A percentile compares a stretch with the other conserved stretches of the same genome.
These are phyloP conservation scores for Pomacea canaliculata DNA, from an alignment of 2,888 invertebrate genomes.

Conservation along the genomic window DNA sequence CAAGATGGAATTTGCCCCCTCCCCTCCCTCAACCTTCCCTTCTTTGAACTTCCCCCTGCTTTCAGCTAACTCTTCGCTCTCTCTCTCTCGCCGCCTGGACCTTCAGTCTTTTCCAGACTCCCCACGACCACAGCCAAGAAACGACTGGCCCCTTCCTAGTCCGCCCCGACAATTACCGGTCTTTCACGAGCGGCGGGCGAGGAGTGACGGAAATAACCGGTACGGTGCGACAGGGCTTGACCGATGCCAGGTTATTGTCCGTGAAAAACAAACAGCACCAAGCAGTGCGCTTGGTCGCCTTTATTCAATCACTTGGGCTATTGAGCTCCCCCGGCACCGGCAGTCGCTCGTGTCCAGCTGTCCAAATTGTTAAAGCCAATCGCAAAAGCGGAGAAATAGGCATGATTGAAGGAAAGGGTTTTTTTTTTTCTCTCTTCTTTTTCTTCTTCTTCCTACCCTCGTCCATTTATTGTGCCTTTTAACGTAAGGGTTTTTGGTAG, in stretches of 20 bases:
- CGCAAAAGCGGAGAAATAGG: no score
- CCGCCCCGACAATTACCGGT: constrained; percentile 12
- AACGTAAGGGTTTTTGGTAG: no score
- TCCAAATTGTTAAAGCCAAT: no score
- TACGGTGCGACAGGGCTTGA: constrained; percentile 8
- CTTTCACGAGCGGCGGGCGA: not conserved
- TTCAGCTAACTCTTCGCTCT: not conserved
- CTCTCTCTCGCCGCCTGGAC: not conserved
- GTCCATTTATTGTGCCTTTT: no score
- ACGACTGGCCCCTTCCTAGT: not conserved
- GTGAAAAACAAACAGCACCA: constrained; percentile 4
- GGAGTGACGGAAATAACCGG: constrained; percentile 10
- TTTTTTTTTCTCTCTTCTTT: no score
- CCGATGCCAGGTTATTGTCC: not conserved
- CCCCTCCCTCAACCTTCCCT: not conserved
- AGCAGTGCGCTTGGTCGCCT: not conserved
- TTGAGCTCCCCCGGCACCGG: not conserved
- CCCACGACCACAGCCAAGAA: not conserved
- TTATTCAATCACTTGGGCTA: constrained; percentile 6
- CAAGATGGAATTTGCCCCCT: not conserved
- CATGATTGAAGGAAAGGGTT: no score
- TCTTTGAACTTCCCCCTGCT: not conserved
- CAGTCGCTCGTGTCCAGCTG: no score
- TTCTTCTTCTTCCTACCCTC: no score
- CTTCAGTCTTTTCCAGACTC: not conserved